A percentile compares a stretch with the other conserved stretches of the same genome.
Conservation (phyloP, 1,140 invertebrate genomes). For the Drosophila orena region DNA sequence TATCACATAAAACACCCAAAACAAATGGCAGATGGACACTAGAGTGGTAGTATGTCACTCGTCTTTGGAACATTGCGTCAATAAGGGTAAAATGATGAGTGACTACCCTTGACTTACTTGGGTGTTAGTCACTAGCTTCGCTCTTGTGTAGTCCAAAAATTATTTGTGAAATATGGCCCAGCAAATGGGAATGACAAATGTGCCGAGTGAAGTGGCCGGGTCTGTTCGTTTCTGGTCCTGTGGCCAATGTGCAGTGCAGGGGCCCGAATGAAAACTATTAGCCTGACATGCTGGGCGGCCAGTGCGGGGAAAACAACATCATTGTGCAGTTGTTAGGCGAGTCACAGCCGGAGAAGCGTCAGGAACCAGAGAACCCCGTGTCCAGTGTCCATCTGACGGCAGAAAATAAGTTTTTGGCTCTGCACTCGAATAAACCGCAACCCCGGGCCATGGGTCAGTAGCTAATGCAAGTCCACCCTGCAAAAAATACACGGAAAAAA, state of each 20-base stretch:
- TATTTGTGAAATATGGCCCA: slow-evolving; percentile 42
- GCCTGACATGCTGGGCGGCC: slow-evolving; percentile 31
- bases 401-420: slow-evolving; percentile 52
- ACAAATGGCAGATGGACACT: slow-evolving; percentile 37
- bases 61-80: slow-evolving; percentile 27
- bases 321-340: slow-evolving; percentile 41
- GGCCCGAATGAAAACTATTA: slow-evolving; percentile 54
- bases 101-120: slow-evolving; percentile 40
- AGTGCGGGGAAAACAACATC: slow-evolving; percentile 18
- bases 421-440: slow-evolving; percentile 22
- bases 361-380: slow-evolving; percentile 17
- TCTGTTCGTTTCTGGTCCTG: slow-evolving; percentile 36
- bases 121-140: slow-evolving; percentile 19
- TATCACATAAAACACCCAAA: slow-evolving; percentile 43
- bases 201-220: slow-evolving; percentile 31
- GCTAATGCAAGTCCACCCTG: slow-evolving; percentile 24
- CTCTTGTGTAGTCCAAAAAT: slow-evolving; percentile 19
- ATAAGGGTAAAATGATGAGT: slow-evolving; percentile 42
- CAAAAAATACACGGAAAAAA: not conserved
- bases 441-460: slow-evolving; percentile 22
- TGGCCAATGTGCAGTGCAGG: slow-evolving; percentile 42
- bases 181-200: slow-evolving; percentile 44
- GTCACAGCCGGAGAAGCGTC: slow-evolving; percentile 17
- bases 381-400: slow-evolving; percentile 31
- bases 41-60: slow-evolving; percentile 16